Evolutionary conservation across 2,797 vertebrate species (phyloP), one percentile per base, ranked within the genome.

Genomic region (Microcaecilia unicolor): DNA sequence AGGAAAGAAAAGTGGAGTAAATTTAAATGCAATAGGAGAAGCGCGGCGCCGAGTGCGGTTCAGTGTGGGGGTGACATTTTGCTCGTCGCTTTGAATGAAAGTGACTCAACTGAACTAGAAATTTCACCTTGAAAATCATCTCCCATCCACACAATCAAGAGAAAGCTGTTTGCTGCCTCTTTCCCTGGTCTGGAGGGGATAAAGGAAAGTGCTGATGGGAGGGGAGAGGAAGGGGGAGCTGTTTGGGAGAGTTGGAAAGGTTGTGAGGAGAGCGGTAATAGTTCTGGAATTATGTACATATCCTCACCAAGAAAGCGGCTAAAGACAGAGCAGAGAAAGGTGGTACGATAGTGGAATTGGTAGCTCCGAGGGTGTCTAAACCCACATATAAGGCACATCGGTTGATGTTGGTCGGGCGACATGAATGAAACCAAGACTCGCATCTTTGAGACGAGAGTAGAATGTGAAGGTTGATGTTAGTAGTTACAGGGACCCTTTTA

Each of bases 21-120:
- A 99, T 97, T 97, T 98, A 97, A 98, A 97, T 98, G 92, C 90
- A 88, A 90, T 80, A 80, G 91, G 89, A 91, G 87, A 84, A 86
- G 81, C 67, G 80, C 86, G 82, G 90, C 86, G 50, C 84, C 70
- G 90, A 86, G 76, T 78, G 84, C 75, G 72, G 84, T 85, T 84
- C 83, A 71, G 86, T 78, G 84, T 80, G 76, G 85, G 87, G 91
- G 84, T 95, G 93, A 98, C 91, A 93, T 93, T 92, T 80, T 84
- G 87, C 80, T 89, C 82, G 64, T 81, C 72, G 88, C 84, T 80
- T 80, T 89, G 83, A 97, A 95, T 90, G 89, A 95, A 92, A 92
- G 92, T 87, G 80, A 89, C 88, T 92, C 86, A 81, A 88, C 78
- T 82, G 76, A 84, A 84, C 83, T 84, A 74, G 76, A 85, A 90